Evolutionary conservation across 1,140 invertebrate genomes (phyloP).

Genomic region (Brachionus rubens): DNA sequence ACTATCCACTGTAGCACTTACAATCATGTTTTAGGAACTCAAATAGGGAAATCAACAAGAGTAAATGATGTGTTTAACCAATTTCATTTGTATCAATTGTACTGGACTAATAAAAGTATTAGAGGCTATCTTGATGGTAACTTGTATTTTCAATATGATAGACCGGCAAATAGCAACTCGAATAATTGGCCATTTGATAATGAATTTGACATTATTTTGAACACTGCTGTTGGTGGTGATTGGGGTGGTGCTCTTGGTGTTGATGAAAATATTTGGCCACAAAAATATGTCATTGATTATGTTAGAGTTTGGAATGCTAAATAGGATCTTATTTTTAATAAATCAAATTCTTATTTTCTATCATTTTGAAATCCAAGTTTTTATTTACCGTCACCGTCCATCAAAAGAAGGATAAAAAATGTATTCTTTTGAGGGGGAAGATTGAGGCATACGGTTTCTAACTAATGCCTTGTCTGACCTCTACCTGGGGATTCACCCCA

Average conservation of each 20-base stretch:
- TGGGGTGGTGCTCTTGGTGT: slow-evolving; percentile 14
- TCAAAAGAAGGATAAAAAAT: too few species aligned
- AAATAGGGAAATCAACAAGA: background rate
- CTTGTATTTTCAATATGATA: slow-evolving; percentile 13
- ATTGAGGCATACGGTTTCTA: too few species aligned
- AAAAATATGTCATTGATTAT: slow-evolving; percentile 11
- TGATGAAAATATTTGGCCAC: slow-evolving; percentile 23
- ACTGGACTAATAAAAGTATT: background rate
- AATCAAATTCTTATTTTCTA: too few species aligned
- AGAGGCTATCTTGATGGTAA: slow-evolving; percentile 1
- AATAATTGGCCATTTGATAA: slow-evolving; percentile 17
- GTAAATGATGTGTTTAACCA: slow-evolving; percentile 23
- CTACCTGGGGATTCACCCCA: too few species aligned
- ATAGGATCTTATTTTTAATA: too few species aligned
- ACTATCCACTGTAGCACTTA: slow-evolving; percentile 26
- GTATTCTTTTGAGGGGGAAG: too few species aligned
- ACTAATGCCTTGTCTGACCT: too few species aligned
- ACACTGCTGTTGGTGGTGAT: slow-evolving; percentile 19
- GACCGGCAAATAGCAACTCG: background rate
- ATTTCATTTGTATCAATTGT: slow-evolving; percentile 12
- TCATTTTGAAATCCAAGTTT: too few species aligned
- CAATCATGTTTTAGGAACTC: background rate
- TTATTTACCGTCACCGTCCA: too few species aligned
- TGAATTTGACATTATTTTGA: slow-evolving; percentile 14
- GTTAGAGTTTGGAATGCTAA: too few species aligned